A percentile compares a stretch with the other conserved stretches of the same genome.
Evolutionary conservation across 2,888 invertebrate genomes (phyloP).

Genomic region (Dorcus hopei): DNA sequence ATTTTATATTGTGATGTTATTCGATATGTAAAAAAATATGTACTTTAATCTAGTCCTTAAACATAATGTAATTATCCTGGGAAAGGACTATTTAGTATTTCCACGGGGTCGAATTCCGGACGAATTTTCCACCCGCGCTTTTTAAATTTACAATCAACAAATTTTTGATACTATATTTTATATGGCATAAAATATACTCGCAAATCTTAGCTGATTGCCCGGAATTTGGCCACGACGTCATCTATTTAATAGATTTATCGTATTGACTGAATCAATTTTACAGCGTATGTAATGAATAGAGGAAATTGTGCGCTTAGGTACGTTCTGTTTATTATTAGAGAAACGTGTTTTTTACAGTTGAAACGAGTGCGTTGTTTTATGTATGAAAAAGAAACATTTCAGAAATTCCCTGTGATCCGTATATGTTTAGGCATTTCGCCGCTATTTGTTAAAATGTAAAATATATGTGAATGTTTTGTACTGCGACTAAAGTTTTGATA

Average conservation of each 20-base stretch:
- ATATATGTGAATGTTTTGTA: background rate
- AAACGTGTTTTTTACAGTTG: background rate
- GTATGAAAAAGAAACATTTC: background rate
- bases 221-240: too few relatives aligned
- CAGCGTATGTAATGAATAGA: background rate
- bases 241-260: constrained; percentile 1
- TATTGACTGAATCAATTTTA: background rate
- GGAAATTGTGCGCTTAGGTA: background rate
- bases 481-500: too few relatives aligned
- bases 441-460: background rate
- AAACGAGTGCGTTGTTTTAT: too few relatives aligned
- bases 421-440: constrained; percentile 3
- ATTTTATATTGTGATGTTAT: constrained; percentile 1
- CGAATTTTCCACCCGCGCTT: background rate
- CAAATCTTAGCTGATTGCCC: too few relatives aligned
- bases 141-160: background rate
- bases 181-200: too few relatives aligned
- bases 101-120: background rate
- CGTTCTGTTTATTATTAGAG: background rate
- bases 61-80: constrained; percentile 1
- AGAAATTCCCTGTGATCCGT: constrained; percentile 3
- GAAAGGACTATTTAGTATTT: background rate
- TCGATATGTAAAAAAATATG: background rate
- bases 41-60: constrained; percentile 2
- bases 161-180: too few relatives aligned